A percentile compares a stretch with the other conserved stretches of the same genome.
Evolutionary conservation across 1,140 invertebrate species (phyloP).

Genomic region (Mizuhopecten yessoensis): DNA sequence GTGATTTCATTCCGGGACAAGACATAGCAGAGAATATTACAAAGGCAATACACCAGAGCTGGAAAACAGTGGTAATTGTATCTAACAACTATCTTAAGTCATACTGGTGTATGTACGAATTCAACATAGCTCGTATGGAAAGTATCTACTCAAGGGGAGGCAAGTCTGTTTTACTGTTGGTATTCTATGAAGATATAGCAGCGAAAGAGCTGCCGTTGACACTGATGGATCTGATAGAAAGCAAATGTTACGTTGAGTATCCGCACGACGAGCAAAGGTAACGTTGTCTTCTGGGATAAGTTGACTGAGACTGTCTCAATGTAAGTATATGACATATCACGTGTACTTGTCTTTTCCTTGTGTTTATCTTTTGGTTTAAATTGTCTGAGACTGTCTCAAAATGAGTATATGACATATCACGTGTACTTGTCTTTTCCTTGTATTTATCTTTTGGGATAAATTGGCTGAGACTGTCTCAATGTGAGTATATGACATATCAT

Average conservation of each 20-base stretch:
- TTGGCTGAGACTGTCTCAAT: too few relatives aligned
- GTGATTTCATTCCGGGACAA: slow-evolving; percentile 63
- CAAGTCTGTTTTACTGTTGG: slow-evolving; percentile 63
- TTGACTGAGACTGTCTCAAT: too few relatives aligned
- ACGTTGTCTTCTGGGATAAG: too few relatives aligned
- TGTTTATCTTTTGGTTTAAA: too few relatives aligned
- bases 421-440: too few relatives aligned
- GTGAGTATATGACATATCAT: too few relatives aligned
- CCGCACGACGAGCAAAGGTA: slow-evolving; percentile 48
- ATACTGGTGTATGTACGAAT: slow-evolving; percentile 88
- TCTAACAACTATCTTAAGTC: slow-evolving; percentile 43
- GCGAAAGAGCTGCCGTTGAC: slow-evolving; percentile 50
- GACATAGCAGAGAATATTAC: slow-evolving; percentile 53
- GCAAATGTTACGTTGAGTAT: slow-evolving; percentile 60
- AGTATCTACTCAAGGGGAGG: slow-evolving; percentile 60
- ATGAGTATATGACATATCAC: too few relatives aligned
- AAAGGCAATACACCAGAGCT: slow-evolving; percentile 79
- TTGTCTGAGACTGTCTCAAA: too few relatives aligned
- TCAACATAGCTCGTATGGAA: slow-evolving; percentile 82
- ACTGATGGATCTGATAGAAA: slow-evolving; percentile 62
- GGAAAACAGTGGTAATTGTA: slow-evolving; percentile 85
- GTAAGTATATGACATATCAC: too few relatives aligned
- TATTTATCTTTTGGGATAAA: too few relatives aligned
- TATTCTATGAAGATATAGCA: slow-evolving; percentile 61
- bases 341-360: too few relatives aligned